Evolutionary conservation across 2,113 vertebrate species (phyloP).

Genomic region (Siphamia tubifer): DNA sequence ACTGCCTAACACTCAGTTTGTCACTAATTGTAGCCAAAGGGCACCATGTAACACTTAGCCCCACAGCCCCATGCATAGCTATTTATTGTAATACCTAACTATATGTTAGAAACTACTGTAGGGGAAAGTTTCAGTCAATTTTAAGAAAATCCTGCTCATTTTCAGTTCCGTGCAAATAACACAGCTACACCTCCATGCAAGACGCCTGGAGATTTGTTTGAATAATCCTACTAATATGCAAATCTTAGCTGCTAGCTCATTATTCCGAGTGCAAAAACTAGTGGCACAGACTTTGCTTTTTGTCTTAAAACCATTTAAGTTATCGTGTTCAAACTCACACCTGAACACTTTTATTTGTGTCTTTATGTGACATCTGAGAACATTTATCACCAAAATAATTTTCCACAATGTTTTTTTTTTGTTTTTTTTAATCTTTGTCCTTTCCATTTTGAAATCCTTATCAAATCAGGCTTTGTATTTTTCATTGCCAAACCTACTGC

Average conservation of each 20-base stretch:
- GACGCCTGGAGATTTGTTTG: constrained; percentile 42
- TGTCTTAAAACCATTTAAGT: neutral
- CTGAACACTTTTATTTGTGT: too few species aligned
- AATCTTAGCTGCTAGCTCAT: constrained; percentile 25
- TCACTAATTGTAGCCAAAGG: constrained; percentile 68
- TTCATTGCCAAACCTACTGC: too few species aligned
- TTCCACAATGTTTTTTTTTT: too few species aligned
- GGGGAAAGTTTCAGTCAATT: constrained; percentile 37
- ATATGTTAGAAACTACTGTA: constrained; percentile 38
- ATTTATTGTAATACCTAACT: constrained; percentile 61
- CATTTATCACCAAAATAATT: too few species aligned
- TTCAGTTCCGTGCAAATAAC: constrained; percentile 42
- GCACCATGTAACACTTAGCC: constrained; percentile 24
- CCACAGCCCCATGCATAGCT: constrained; percentile 43
- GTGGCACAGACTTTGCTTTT: constrained; percentile 8
- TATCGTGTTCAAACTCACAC: too few species aligned
- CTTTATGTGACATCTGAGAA: too few species aligned
- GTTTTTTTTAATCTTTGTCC: too few species aligned
- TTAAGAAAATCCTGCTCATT: constrained; percentile 32
- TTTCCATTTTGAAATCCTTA: too few species aligned
- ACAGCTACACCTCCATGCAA: constrained; percentile 32
- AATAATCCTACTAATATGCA: constrained; percentile 61
- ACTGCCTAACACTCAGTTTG: constrained; percentile 29
- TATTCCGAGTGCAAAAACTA: constrained; percentile 18
- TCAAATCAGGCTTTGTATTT: too few species aligned